phyloP scores from a whole-genome alignment of 2,888 invertebrate species.

The Eupithecia dodoneata region DNA sequence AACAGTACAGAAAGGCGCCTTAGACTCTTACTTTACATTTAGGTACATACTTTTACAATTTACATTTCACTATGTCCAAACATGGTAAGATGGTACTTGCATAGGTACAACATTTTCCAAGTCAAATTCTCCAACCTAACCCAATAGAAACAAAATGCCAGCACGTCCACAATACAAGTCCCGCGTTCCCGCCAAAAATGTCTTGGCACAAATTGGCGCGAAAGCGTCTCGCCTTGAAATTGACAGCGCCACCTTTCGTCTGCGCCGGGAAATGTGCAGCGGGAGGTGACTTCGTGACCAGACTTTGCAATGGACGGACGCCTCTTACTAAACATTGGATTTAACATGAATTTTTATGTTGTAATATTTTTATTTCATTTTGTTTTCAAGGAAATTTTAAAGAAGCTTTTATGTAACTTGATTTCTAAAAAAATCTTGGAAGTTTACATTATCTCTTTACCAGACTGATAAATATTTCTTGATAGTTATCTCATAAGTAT shows the following conservation, averaged over 20 bases:
- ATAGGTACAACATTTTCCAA: not conserved
- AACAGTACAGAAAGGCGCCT: no score
- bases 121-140: slow-evolving; percentile 15
- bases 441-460: no score
- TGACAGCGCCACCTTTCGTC: slow-evolving; percentile 75
- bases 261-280: slow-evolving; percentile 57
- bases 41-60: not conserved
- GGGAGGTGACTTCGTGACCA: slow-evolving; percentile 71
- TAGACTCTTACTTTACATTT: no score
- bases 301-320: slow-evolving; percentile 65
- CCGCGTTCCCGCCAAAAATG: slow-evolving; percentile 68
- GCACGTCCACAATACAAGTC: slow-evolving; percentile 39
- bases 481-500: no score
- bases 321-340: slow-evolving; percentile 61
- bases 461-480: no score
- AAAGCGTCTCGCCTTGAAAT: slow-evolving; percentile 60
- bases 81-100: not conserved
- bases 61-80: not conserved
- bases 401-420: not conserved
- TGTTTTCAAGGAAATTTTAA: no score
- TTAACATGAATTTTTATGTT: slow-evolving; percentile 41
- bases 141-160: slow-evolving; percentile 38
- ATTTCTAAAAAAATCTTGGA: not conserved
- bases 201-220: slow-evolving; percentile 41
- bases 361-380: slow-evolving; percentile 7